A percentile compares a stretch with the other conserved stretches of the same genome.
phyloP scores from a whole-genome alignment of 2,797 vertebrate genomes.

The Aplochiton taeniatus region DNA sequence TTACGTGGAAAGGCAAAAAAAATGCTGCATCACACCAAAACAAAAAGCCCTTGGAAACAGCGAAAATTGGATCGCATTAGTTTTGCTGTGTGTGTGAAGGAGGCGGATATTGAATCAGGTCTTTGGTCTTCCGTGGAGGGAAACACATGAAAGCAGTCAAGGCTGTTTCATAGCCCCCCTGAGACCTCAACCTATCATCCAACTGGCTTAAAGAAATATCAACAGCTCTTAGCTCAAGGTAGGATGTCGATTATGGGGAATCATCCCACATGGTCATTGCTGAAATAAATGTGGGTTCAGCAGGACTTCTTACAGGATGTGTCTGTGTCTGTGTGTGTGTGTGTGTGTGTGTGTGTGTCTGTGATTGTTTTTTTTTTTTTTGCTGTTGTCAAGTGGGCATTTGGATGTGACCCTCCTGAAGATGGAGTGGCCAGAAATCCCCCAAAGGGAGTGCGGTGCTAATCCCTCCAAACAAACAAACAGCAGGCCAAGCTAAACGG shows the following conservation, averaged over 20 bases:
- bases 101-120: constrained; percentile 63
- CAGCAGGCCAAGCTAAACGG: no score
- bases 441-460: no score
- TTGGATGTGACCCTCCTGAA: no score
- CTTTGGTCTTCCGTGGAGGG: constrained; percentile 40
- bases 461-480: no score
- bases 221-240: background rate
- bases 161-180: constrained; percentile 46
- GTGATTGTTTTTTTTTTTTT: no score
- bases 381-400: no score
- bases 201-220: background rate
- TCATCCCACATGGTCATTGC: constrained; percentile 30
- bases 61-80: constrained; percentile 65
- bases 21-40: no score
- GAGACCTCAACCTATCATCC: constrained; percentile 26
- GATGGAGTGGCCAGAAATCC: no score
- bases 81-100: constrained; percentile 47
- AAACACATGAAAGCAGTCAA: constrained; percentile 43
- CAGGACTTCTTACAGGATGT: constrained; percentile 21
- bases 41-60: constrained; percentile 50
- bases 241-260: constrained; percentile 31
- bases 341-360: background rate
- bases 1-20: no score
- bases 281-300: constrained; percentile 41
- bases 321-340: background rate